These are phyloP conservation scores for Drosophila bipectinata DNA, from an alignment of 1,140 invertebrate species.

Conservation along the genomic window DNA sequence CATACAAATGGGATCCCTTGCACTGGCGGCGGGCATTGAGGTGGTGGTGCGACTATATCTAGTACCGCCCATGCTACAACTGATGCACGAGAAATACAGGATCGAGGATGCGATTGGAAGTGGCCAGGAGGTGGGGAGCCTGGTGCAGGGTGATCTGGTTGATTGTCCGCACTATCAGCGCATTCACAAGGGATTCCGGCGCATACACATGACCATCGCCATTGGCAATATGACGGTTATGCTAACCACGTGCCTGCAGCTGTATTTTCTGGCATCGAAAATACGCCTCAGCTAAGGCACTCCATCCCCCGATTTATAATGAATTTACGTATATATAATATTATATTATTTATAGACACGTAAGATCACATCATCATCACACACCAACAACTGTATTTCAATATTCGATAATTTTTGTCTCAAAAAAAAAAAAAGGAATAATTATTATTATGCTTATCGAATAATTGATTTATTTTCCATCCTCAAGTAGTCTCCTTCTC, in stretches of 20 bases:
- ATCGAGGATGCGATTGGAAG: slow-evolving; percentile 88
- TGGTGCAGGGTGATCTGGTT: slow-evolving; percentile 86
- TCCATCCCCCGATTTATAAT: neutral
- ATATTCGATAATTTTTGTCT: slow-evolving; percentile 50
- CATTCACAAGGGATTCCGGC: slow-evolving; percentile 87
- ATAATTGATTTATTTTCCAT: slow-evolving; percentile 40
- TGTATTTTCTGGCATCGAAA: slow-evolving; percentile 88
- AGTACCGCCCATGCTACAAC: slow-evolving; percentile 86
- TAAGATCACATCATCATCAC: slow-evolving; percentile 17
- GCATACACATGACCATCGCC: slow-evolving; percentile 87
- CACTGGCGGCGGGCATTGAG: slow-evolving; percentile 87
- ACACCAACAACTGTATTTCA: slow-evolving; percentile 39
- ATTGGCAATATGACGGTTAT: slow-evolving; percentile 89
- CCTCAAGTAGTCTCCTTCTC: slow-evolving; percentile 14
- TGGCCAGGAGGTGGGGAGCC: slow-evolving; percentile 88
- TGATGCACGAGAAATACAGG: slow-evolving; percentile 87
- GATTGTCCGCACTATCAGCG: slow-evolving; percentile 88
- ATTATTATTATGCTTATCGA: slow-evolving; percentile 52
- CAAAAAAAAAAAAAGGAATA: slow-evolving; percentile 55
- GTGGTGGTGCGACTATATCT: slow-evolving; percentile 88
- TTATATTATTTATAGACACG: slow-evolving; percentile 27
- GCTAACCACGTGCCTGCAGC: slow-evolving; percentile 88
- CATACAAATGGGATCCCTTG: slow-evolving; percentile 86
- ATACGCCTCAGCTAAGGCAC: slow-evolving; percentile 83
- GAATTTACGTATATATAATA: slow-evolving; percentile 11